Evolutionary conservation across 1,140 invertebrate species (phyloP).

Genomic region (Planococcus citri): DNA sequence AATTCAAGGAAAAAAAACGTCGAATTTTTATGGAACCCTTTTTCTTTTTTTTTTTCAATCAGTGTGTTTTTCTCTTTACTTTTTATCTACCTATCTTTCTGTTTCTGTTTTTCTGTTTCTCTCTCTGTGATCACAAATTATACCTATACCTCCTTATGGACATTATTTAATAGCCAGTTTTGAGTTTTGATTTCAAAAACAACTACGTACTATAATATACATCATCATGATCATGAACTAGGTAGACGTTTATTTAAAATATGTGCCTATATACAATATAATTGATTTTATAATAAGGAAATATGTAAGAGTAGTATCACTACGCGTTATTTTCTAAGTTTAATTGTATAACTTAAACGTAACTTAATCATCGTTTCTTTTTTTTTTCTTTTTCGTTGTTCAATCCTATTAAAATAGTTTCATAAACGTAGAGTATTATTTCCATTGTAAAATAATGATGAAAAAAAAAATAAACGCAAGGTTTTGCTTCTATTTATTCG

Average conservation of each 20-base stretch:
- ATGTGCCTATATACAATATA: slow-evolving; percentile 7
- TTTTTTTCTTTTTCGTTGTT: too few species aligned
- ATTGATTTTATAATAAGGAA: not conserved
- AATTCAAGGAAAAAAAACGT: too few species aligned
- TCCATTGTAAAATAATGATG: not conserved
- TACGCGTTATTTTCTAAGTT: not conserved
- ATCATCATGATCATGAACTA: not conserved
- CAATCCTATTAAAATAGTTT: not conserved
- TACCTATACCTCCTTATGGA: too few species aligned
- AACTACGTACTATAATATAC: too few species aligned
- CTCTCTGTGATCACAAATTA: too few species aligned
- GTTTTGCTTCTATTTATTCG: not conserved
- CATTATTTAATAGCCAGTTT: too few species aligned
- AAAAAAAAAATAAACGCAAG: not conserved
- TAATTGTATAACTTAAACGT: not conserved
- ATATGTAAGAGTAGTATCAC: not conserved
- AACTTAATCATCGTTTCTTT: slow-evolving; percentile 8
- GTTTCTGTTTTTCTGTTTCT: too few species aligned
- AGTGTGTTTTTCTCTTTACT: too few species aligned
- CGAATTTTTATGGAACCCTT: too few species aligned
- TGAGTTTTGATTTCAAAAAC: too few species aligned
- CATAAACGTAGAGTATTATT: not conserved
- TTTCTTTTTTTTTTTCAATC: too few species aligned
- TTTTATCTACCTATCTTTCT: too few species aligned
- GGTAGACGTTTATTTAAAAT: not conserved